Conservation (phyloP, 2,888 invertebrate species). For the Gisinianus flammeolus region DNA sequence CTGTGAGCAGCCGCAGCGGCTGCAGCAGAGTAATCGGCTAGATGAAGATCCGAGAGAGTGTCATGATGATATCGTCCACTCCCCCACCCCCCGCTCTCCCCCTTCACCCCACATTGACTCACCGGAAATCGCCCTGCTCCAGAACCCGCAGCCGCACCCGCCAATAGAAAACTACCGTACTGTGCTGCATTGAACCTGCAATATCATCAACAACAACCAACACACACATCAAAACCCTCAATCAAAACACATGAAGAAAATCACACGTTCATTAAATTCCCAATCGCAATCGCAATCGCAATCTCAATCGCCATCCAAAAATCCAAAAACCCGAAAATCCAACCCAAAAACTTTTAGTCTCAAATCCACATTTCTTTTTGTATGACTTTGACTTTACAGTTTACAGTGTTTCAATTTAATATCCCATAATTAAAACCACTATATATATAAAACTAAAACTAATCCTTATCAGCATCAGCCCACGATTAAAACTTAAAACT, state of each 20-base stretch:
- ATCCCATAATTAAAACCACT: too few species aligned
- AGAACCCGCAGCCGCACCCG: constrained; percentile 53
- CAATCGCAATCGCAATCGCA: too few species aligned
- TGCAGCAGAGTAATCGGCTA: constrained; percentile 46
- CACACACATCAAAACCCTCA: not conserved
- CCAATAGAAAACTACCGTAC: constrained; percentile 57
- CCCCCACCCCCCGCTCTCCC: constrained; percentile 44
- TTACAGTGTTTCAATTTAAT: too few species aligned
- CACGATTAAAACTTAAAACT: too few species aligned
- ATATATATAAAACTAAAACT: too few species aligned
- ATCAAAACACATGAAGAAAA: too few species aligned
- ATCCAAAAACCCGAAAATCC: not conserved
- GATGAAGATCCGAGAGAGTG: constrained; percentile 45
- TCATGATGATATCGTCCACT: constrained; percentile 54
- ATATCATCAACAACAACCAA: constrained; percentile 1
- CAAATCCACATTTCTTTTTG: not conserved
- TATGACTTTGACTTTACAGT: not conserved
- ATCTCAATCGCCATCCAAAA: not conserved
- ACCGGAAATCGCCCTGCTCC: constrained; percentile 53
- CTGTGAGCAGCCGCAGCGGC: constrained; percentile 47
- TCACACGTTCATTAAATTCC: too few species aligned
- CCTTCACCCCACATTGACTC: constrained; percentile 53
- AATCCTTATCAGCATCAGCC: too few species aligned
- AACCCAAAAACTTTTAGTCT: too few species aligned
- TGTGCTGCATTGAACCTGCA: constrained; percentile 58